A percentile compares a stretch with the other conserved stretches of the same genome.
phyloP scores from a whole-genome alignment of 2,888 invertebrate genomes.

The Lumbricus terrestris region DNA sequence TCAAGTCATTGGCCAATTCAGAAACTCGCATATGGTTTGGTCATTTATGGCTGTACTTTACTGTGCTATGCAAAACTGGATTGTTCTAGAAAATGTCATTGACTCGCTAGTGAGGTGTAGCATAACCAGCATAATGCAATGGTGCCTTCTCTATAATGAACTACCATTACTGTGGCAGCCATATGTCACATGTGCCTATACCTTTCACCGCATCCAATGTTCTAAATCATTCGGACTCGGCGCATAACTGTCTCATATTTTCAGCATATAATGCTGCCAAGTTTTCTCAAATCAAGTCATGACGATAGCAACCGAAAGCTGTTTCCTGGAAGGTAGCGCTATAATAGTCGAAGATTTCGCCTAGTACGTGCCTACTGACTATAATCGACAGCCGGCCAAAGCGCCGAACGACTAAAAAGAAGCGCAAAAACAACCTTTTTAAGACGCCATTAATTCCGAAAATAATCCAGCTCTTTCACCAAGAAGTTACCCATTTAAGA shows the following conservation, averaged over 20 bases:
- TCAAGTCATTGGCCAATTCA: not conserved
- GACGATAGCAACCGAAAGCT: not conserved
- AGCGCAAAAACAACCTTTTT: not conserved
- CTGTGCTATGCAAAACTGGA: not conserved
- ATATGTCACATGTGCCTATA: not conserved
- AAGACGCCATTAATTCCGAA: not conserved
- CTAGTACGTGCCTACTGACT: not conserved
- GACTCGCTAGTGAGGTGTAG: not conserved
- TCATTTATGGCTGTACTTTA: no score
- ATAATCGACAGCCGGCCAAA: no score
- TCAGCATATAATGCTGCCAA: not conserved
- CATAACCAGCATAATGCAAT: not conserved
- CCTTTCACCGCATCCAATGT: not conserved
- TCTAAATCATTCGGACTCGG: not conserved
- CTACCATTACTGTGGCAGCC: not conserved
- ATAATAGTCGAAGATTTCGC: not conserved
- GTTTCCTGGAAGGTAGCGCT: not conserved
- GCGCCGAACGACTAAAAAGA: not conserved
- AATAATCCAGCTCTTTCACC: not conserved
- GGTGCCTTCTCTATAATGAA: not conserved
- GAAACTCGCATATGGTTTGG: not conserved
- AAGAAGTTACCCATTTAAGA: not conserved
- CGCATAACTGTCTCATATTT: not conserved
- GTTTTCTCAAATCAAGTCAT: not conserved
- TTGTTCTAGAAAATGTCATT: not conserved